A percentile compares a stretch with the other conserved stretches of the same genome.
phyloP scores from a whole-genome alignment of 2,797 vertebrate species.

The Kryptolebias ocellatus region DNA sequence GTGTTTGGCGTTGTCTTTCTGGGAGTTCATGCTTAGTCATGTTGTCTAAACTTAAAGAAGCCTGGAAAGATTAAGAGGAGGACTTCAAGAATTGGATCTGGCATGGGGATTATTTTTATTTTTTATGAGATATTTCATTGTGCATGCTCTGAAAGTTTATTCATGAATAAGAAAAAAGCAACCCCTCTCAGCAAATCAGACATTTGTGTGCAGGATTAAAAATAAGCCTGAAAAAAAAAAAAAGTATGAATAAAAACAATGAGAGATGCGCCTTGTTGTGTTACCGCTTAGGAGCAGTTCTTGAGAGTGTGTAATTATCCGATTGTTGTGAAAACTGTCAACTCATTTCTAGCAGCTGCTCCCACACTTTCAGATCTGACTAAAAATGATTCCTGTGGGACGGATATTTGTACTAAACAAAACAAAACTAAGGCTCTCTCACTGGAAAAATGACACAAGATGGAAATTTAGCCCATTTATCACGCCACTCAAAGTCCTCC shows the following conservation, averaged over 20 bases:
- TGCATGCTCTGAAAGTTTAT: background rate
- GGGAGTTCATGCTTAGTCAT: too few species aligned
- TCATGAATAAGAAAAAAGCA: background rate
- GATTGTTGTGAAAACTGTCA: constrained; percentile 14
- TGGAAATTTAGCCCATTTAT: constrained; percentile 22
- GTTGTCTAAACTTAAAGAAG: too few species aligned
- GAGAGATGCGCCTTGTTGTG: background rate
- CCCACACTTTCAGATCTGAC: constrained; percentile 12
- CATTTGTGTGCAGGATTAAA: background rate
- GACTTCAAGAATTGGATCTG: too few species aligned
- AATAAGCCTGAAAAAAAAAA: background rate
- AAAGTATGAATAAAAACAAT: background rate
- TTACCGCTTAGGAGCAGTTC: constrained; percentile 16
- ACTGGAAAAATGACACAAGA: constrained; percentile 26
- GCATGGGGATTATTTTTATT: too few species aligned
- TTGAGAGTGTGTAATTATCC: constrained; percentile 19
- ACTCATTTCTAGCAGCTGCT: constrained; percentile 10
- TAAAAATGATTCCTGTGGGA: constrained; percentile 18
- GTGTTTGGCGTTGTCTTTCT: too few species aligned
- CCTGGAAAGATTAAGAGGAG: too few species aligned
- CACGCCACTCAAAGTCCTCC: constrained; percentile 17
- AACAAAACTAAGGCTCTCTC: constrained; percentile 17
- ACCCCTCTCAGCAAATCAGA: background rate
- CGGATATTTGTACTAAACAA: constrained; percentile 15
- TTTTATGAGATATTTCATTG: background rate